Evolutionary conservation across 2,113 vertebrate genomes (phyloP).

Genomic region (Hippocampus comes): DNA sequence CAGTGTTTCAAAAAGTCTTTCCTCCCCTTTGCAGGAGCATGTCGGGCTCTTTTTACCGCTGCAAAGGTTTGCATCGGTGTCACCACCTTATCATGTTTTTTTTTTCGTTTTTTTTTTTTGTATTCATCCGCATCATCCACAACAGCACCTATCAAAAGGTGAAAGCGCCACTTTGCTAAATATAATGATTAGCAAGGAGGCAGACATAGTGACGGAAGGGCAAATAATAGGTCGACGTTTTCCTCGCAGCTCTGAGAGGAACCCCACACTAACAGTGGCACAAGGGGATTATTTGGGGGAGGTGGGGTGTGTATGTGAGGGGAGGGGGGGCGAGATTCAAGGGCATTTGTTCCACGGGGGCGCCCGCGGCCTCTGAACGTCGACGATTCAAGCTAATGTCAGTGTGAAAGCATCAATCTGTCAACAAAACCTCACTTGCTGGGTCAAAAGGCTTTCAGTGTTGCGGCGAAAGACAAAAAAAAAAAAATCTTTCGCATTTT

Average conservation of each 20-base stretch:
- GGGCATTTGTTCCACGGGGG: slow-evolving; percentile 71
- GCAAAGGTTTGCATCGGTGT: slow-evolving; percentile 37
- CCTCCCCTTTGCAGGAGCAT: not conserved
- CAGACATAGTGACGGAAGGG: slow-evolving; percentile 44
- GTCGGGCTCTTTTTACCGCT: slow-evolving; percentile 9
- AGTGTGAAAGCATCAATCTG: slow-evolving; percentile 73
- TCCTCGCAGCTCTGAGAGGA: slow-evolving; percentile 47
- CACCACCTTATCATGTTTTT: slow-evolving; percentile 32
- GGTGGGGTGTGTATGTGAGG: not conserved
- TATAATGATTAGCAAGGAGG: slow-evolving; percentile 52
- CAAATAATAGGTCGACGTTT: slow-evolving; percentile 54
- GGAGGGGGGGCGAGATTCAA: slow-evolving; percentile 59
- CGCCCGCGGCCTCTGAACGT: slow-evolving; percentile 55
- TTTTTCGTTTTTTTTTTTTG: slow-evolving; percentile 13
- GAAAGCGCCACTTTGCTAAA: slow-evolving; percentile 36
- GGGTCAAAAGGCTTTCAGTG: slow-evolving; percentile 72
- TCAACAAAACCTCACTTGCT: slow-evolving; percentile 74
- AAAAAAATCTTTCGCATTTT: slow-evolving; percentile 36
- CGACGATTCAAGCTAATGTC: slow-evolving; percentile 71
- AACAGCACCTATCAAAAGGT: slow-evolving; percentile 42
- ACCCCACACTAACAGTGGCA: slow-evolving; percentile 44
- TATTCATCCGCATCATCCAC: slow-evolving; percentile 27
- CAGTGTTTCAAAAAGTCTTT: not conserved
- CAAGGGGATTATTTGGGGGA: slow-evolving; percentile 61
- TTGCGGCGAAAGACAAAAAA: slow-evolving; percentile 39